These are phyloP conservation scores for Spicauda simplicius DNA, from an alignment of 2,888 invertebrate species.

Conservation along the genomic window DNA sequence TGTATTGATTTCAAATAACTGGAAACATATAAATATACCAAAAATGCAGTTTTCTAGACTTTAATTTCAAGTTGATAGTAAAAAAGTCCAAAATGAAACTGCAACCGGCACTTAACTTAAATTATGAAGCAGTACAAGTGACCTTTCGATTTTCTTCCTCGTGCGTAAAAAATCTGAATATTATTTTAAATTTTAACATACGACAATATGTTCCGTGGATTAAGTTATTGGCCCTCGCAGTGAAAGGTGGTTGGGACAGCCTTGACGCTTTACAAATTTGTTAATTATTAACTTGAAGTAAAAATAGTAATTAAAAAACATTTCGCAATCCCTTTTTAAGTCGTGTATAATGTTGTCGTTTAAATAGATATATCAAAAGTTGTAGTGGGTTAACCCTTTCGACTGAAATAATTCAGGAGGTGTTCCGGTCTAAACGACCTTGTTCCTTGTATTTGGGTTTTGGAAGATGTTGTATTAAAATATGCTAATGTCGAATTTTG, in stretches of 20 bases:
- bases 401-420: not conserved
- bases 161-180: constrained; percentile 16
- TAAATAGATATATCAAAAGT: no score
- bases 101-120: constrained; percentile 1
- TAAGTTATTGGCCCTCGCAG: constrained; percentile 24
- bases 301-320: not conserved
- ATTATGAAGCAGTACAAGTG: constrained; percentile 24
- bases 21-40: no score
- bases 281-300: not conserved
- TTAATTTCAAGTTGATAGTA: no score
- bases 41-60: no score
- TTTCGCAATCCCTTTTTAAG: not conserved
- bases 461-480: no score
- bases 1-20: no score
- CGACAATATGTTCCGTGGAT: constrained; percentile 10
- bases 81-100: not conserved
- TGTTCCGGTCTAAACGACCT: no score
- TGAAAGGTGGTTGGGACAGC: constrained; percentile 26
- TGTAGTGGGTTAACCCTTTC: not conserved
- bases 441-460: no score
- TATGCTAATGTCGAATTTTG: no score
- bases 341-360: no score
- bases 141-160: constrained; percentile 32
- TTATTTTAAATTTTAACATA: constrained; percentile 11
- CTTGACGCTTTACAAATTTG: constrained; percentile 9